phyloP scores from a whole-genome alignment of 2,113 vertebrate species.

The Speoplatyrhinus poulsoni region DNA sequence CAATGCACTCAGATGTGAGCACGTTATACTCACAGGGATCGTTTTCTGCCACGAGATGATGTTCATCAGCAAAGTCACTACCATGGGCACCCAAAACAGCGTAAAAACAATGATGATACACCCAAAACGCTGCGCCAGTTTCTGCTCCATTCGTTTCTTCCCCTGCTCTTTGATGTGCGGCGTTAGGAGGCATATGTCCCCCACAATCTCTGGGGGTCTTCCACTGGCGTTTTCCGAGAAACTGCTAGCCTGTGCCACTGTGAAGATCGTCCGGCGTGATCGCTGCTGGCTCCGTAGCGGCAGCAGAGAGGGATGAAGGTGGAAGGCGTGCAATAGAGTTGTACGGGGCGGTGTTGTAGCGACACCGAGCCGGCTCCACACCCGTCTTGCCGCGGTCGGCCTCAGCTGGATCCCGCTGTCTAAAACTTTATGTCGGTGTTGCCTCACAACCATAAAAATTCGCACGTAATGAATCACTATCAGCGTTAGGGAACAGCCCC shows the following conservation, averaged over 20 bases:
- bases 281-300: not conserved
- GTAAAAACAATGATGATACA: constrained; percentile 66
- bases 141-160: constrained; percentile 65
- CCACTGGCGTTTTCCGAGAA: not conserved
- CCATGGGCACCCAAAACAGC: constrained; percentile 67
- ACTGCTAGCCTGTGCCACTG: constrained; percentile 19
- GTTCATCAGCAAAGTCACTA: constrained; percentile 52
- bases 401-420: constrained; percentile 48
- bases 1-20: not conserved
- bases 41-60: constrained; percentile 26
- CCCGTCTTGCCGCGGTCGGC: constrained; percentile 24
- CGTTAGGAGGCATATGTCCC: constrained; percentile 65
- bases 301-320: not conserved
- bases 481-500: constrained; percentile 48
- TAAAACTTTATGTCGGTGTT: constrained; percentile 62
- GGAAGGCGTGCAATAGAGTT: not conserved
- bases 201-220: constrained; percentile 49
- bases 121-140: constrained; percentile 65
- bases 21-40: constrained; percentile 44
- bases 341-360: constrained; percentile 9
- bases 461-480: constrained; percentile 63
- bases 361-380: constrained; percentile 21
- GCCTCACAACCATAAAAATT: constrained; percentile 58
- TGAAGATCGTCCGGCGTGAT: not conserved
- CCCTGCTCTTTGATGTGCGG: constrained; percentile 50